Evolutionary conservation across 2,888 invertebrate genomes (phyloP).

Genomic region (Andrena trimmerana): DNA sequence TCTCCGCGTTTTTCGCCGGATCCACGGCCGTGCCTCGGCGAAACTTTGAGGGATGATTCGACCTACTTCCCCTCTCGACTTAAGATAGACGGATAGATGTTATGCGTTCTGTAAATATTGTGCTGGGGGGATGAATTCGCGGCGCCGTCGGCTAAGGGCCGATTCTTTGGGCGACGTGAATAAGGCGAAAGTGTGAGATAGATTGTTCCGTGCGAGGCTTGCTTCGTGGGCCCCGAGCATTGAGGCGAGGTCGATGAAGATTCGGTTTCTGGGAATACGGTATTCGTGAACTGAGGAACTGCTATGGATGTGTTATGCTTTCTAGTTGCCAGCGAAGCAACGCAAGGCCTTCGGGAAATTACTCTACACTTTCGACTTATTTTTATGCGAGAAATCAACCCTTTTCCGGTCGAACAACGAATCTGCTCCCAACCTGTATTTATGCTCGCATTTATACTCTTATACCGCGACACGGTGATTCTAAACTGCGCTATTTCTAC

Average conservation of each 20-base stretch:
- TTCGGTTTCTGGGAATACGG: too few relatives aligned
- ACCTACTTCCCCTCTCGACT: background rate
- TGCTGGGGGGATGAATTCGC: background rate
- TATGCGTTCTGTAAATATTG: background rate
- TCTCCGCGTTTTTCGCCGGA: background rate
- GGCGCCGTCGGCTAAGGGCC: background rate
- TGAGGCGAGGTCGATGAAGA: too few relatives aligned
- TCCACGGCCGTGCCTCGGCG: background rate
- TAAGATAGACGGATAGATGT: background rate
- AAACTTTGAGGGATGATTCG: background rate
- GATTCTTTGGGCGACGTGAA: background rate
- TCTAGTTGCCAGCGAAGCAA: background rate
- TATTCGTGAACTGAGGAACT: too few relatives aligned
- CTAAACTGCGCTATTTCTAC: background rate
- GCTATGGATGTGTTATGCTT: background rate
- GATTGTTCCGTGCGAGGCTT: too few relatives aligned
- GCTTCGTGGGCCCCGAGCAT: too few relatives aligned
- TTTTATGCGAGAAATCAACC: background rate
- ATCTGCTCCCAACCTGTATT: background rate
- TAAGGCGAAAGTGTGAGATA: background rate
- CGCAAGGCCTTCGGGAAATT: background rate
- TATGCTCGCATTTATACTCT: background rate
- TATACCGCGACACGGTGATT: background rate
- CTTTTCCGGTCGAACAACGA: background rate
- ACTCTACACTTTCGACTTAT: background rate